A percentile compares a stretch with the other conserved stretches of the same genome.
These are phyloP conservation scores for Cheilosia urbana DNA, from an alignment of 2,888 invertebrate genomes.

Conservation along the genomic window DNA sequence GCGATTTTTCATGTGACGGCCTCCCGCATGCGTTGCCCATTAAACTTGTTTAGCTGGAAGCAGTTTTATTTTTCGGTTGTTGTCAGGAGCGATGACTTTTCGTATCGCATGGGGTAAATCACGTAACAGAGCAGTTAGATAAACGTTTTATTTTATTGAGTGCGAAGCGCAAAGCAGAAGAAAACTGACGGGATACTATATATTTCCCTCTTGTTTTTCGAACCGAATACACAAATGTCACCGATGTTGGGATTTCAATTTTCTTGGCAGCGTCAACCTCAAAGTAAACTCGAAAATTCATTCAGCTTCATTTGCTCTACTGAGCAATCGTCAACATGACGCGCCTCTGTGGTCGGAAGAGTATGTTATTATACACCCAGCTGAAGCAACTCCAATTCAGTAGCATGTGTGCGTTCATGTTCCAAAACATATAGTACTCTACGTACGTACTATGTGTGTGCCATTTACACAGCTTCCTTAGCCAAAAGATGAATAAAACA, in stretches of 20 bases:
- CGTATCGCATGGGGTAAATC: background rate
- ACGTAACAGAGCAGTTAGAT: background rate
- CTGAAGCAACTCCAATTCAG: constrained; percentile 19
- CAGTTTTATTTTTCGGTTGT: constrained; percentile 1
- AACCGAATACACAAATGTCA: background rate
- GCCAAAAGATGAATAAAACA: constrained; percentile 73
- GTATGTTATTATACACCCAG: constrained; percentile 12
- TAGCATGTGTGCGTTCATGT: constrained; percentile 11
- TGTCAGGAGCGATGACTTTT: constrained; percentile 28
- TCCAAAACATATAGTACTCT: constrained; percentile 7
- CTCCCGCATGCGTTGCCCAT: constrained; percentile 24
- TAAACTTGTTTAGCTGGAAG: constrained; percentile 22
- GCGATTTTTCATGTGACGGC: constrained; percentile 35
- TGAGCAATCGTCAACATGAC: constrained; percentile 10
- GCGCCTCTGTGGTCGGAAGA: constrained; percentile 6
- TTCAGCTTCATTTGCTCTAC: constrained; percentile 32
- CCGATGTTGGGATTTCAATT: constrained; percentile 18
- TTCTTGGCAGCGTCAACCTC: constrained; percentile 37
- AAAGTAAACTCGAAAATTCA: constrained; percentile 28
- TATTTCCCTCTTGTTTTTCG: no score
- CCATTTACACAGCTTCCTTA: constrained; percentile 52
- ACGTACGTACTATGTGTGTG: constrained; percentile 23
- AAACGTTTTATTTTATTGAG: background rate
- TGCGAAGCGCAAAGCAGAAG: background rate
- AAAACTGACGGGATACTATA: background rate